Percentiles rank a stretch among this genome's conserved stretches.
phyloP scores from a whole-genome alignment of 2,797 vertebrate genomes.

The Rhabdomys pumilio region DNA sequence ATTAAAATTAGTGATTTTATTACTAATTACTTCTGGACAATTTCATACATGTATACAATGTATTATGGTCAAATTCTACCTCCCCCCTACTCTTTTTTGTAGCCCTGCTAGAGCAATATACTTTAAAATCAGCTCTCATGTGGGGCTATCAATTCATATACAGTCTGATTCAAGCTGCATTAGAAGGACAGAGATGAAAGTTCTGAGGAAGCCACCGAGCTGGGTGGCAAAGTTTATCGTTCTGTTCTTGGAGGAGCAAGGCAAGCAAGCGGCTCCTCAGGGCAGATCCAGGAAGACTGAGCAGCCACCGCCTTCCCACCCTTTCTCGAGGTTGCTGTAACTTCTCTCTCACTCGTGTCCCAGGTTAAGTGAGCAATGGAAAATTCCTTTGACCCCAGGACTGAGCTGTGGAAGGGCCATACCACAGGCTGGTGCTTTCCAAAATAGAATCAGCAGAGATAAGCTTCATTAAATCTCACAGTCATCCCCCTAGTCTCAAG shows the following conservation, averaged over 20 bases:
- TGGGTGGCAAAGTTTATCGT: neutral
- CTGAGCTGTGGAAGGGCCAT: neutral
- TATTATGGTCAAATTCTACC: neutral
- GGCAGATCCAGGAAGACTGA: neutral
- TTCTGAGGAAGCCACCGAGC: neutral
- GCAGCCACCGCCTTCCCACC: neutral
- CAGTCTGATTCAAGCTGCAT: neutral
- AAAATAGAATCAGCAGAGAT: neutral
- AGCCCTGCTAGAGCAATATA: neutral
- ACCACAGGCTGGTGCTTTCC: neutral
- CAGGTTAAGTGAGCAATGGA: neutral
- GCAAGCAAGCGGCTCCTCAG: neutral
- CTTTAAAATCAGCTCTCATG: constrained; percentile 46
- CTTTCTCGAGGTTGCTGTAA: neutral
- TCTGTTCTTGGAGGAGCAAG: neutral
- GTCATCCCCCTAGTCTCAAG: neutral
- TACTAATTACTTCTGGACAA: neutral
- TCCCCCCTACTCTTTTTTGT: neutral
- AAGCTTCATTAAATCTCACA: neutral
- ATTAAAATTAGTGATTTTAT: neutral
- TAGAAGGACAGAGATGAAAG: constrained; percentile 3
- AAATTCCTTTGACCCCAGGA: constrained; percentile 5
- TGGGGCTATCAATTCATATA: neutral
- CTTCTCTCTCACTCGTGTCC: too few species aligned
- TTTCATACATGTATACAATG: too few species aligned